Conservation (phyloP, 2,797 vertebrate species). For the Propithecus deckenii region DNA sequence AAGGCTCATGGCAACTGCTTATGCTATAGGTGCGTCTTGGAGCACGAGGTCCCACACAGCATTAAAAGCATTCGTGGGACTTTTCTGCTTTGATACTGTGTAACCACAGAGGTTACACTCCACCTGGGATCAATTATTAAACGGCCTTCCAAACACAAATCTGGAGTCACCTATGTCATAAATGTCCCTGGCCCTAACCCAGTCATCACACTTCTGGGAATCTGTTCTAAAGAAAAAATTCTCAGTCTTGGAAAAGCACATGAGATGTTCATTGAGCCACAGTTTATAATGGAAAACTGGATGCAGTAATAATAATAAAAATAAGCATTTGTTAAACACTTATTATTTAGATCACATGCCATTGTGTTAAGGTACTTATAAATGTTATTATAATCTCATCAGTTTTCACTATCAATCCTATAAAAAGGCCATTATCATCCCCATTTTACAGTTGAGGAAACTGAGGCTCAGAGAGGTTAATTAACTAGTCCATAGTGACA, state of each 20-base stretch:
- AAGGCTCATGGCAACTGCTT: not conserved
- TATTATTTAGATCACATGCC: not conserved
- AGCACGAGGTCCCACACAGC: not conserved
- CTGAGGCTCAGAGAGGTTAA: not conserved
- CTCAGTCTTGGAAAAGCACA: not conserved
- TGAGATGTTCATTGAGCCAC: not conserved
- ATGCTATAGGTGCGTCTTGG: fast-evolving
- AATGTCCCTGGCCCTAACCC: not conserved
- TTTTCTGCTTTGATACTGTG: not conserved
- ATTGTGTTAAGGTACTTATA: not conserved
- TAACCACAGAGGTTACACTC: not conserved
- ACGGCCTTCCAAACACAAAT: not conserved
- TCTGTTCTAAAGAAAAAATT: not conserved
- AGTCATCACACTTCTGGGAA: not conserved
- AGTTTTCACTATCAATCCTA: not conserved
- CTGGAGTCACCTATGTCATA: not conserved
- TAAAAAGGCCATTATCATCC: not conserved
- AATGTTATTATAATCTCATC: not conserved
- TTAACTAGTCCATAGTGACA: not conserved
- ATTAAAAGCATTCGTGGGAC: not conserved
- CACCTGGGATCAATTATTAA: not conserved
- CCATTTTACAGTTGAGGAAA: not conserved
- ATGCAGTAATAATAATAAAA: not conserved
- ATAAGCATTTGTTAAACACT: not conserved
- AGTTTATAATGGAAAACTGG: not conserved